These are phyloP conservation scores for Oreochromis spilurus DNA, from an alignment of 2,113 vertebrate species.

Conservation along the genomic window DNA sequence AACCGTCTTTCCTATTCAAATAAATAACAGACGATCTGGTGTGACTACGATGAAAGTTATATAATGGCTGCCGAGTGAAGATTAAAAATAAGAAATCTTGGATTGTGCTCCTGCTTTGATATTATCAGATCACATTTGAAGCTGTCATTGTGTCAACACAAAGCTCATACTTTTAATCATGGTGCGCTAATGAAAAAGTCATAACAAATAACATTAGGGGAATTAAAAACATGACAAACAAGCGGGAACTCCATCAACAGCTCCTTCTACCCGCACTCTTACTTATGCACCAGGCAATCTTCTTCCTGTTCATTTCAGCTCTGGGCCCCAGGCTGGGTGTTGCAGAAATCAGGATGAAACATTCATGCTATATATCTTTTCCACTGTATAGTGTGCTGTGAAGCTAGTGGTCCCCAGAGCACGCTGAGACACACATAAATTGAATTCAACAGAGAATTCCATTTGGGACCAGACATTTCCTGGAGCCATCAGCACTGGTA, in stretches of 20 bases:
- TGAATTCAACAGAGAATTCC: constrained; percentile 44
- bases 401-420: constrained; percentile 31
- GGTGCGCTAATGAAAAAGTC: background rate
- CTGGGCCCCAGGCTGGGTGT: background rate
- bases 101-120: background rate
- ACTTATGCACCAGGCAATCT: background rate
- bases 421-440: constrained; percentile 15
- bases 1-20: background rate
- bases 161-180: background rate
- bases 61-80: background rate
- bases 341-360: constrained; percentile 27
- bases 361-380: constrained; percentile 10
- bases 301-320: background rate
- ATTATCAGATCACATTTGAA: background rate
- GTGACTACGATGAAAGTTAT: background rate
- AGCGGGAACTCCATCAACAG: background rate
- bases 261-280: background rate
- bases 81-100: background rate
- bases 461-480: constrained; percentile 50
- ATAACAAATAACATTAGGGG: background rate
- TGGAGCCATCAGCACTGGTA: constrained; percentile 28
- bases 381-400: background rate
- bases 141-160: background rate
- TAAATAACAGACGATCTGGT: constrained; percentile 1
- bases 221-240: background rate